These are phyloP conservation scores for Promerops cafer DNA, from an alignment of 2,113 vertebrate species.

Conservation along the genomic window DNA sequence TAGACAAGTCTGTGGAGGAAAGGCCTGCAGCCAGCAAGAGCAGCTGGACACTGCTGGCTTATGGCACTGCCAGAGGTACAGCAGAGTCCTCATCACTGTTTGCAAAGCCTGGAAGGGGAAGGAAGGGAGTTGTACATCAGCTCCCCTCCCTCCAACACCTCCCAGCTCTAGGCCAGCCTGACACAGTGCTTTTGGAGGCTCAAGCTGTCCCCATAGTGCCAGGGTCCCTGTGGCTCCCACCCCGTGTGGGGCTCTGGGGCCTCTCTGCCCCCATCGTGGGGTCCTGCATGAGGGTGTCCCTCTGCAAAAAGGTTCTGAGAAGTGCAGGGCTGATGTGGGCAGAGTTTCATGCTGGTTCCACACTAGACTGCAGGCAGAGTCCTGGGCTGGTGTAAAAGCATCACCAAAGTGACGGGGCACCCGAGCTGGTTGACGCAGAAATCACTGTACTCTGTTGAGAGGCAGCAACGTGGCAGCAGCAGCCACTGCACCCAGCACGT, in stretches of 20 bases:
- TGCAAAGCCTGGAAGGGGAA: neutral
- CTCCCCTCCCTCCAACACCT: neutral
- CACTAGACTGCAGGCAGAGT: rapidly evolving
- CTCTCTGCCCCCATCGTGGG: rapidly evolving
- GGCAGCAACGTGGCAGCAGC: neutral
- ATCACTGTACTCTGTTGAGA: neutral
- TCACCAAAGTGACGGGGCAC: neutral
- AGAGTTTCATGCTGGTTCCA: rapidly evolving
- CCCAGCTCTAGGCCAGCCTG: neutral
- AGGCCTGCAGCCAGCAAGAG: neutral
- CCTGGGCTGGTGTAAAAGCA: neutral
- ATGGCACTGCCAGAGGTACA: neutral
- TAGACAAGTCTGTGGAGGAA: neutral
- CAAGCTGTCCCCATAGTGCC: rapidly evolving
- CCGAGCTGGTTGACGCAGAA: rapidly evolving
- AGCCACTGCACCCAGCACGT: neutral
- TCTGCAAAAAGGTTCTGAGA: neutral
- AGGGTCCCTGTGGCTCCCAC: neutral
- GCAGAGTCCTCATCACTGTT: neutral
- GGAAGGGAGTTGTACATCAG: neutral
- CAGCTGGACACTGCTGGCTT: neutral
- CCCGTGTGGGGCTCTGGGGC: rapidly evolving
- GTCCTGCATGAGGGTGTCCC: rapidly evolving
- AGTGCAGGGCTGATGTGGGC: neutral
- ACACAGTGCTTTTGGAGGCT: neutral